These are phyloP conservation scores for Caenorhabditis imperialis DNA, from an alignment of 2,888 invertebrate genomes.

Conservation along the genomic window DNA sequence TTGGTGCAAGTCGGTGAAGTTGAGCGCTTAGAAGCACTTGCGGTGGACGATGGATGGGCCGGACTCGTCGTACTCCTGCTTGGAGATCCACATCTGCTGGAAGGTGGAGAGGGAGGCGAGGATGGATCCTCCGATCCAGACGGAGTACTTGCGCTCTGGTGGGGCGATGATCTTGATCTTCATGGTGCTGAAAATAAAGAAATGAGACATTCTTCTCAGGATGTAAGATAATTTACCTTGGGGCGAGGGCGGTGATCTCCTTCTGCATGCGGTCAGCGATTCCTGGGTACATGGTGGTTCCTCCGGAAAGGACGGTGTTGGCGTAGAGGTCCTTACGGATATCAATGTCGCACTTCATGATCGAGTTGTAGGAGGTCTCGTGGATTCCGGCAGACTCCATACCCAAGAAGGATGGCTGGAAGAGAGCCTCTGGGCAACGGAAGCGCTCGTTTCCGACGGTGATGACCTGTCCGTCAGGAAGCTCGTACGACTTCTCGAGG, in stretches of 20 bases:
- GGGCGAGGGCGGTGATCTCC: conserved; percentile 81
- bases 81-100: conserved; percentile 88
- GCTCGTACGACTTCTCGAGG: conserved; percentile 90
- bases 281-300: conserved; percentile 91
- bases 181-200: conserved; percentile 80
- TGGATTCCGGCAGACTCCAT: conserved; percentile 80
- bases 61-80: conserved; percentile 88
- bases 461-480: conserved; percentile 88
- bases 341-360: conserved; percentile 93
- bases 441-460: conserved; percentile 83
- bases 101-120: conserved; percentile 91
- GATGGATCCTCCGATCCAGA: conserved; percentile 98
- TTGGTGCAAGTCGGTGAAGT: conserved; percentile 21
- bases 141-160: conserved; percentile 95
- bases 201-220: neutral
- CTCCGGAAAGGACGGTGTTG: conserved; percentile 79
- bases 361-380: conserved; percentile 87
- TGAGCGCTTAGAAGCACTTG: conserved; percentile 68
- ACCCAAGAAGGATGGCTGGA: conserved; percentile 87
- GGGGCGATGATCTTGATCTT: conserved; percentile 81
- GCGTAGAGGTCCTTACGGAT: conserved; percentile 93
- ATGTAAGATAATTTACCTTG: conserved; percentile 82
- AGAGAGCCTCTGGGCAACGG: conserved; percentile 87
- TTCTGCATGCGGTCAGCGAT: conserved; percentile 98
- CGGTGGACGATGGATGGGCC: conserved; percentile 72